Conservation (phyloP, 1,140 invertebrate genomes). For the Acromyrmex charruanus region DNA sequence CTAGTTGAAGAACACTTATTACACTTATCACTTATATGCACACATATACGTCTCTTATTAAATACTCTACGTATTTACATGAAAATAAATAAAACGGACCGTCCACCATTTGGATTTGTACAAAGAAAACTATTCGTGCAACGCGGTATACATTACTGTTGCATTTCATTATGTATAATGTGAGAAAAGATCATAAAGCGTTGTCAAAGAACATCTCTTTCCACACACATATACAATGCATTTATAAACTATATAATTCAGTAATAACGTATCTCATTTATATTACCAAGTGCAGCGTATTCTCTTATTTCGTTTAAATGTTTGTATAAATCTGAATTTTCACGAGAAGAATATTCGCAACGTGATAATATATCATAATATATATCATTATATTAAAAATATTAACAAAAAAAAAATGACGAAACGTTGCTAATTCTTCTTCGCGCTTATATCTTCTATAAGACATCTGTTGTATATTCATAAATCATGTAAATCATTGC, state of each 20-base stretch:
- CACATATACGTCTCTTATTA: background rate
- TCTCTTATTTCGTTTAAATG: background rate
- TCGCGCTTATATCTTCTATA: background rate
- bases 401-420: slow-evolving; percentile 45
- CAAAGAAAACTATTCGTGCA: slow-evolving; percentile 7
- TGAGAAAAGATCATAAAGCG: slow-evolving; percentile 28
- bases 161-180: background rate
- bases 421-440: slow-evolving; percentile 38
- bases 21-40: background rate
- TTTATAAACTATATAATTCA: slow-evolving; percentile 2
- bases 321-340: slow-evolving; percentile 17
- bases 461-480: slow-evolving; percentile 7
- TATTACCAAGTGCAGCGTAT: background rate
- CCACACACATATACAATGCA: background rate
- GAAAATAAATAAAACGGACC: slow-evolving; percentile 43
- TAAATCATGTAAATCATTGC: slow-evolving; percentile 22
- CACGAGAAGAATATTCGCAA: slow-evolving; percentile 24
- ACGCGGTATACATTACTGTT: slow-evolving; percentile 9
- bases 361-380: slow-evolving; percentile 12
- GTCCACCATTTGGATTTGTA: slow-evolving; percentile 49
- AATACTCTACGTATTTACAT: slow-evolving; percentile 15
- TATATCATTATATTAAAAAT: background rate
- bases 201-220: slow-evolving; percentile 3
- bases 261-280: slow-evolving; percentile 13
- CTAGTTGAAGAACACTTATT: slow-evolving; percentile 21